phyloP scores from a whole-genome alignment of 2,888 invertebrate genomes.

The Taphrorychus bicolor region DNA sequence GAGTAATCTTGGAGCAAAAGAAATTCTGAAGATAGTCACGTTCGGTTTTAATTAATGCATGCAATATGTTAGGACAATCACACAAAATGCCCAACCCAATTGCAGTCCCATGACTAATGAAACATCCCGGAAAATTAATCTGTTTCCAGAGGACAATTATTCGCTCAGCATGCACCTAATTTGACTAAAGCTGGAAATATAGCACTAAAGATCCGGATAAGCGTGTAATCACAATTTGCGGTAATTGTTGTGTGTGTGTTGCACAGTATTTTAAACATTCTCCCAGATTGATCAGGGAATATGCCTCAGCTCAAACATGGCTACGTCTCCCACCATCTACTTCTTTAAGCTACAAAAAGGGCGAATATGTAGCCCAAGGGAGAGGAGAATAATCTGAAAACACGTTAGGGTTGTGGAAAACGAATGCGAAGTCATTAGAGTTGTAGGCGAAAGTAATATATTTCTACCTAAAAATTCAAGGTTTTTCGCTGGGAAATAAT shows the following conservation, averaged over 20 bases:
- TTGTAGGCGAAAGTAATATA: not conserved
- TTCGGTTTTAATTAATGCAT: too few relatives aligned
- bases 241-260: not conserved
- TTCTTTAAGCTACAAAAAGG: slow-evolving; percentile 1
- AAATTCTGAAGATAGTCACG: too few relatives aligned
- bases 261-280: not conserved
- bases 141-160: not conserved
- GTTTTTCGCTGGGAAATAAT: not conserved
- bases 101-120: not conserved
- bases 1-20: too few relatives aligned
- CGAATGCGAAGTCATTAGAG: slow-evolving; percentile 6
- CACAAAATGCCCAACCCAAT: not conserved
- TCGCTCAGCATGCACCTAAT: not conserved
- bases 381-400: too few relatives aligned
- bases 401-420: not conserved
- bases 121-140: not conserved
- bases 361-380: slow-evolving; percentile 3
- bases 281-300: not conserved
- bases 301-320: not conserved
- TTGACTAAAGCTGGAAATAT: not conserved
- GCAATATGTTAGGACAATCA: not conserved
- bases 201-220: not conserved
- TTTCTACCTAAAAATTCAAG: not conserved
- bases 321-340: not conserved
- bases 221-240: not conserved